Evolutionary conservation across 2,888 invertebrate genomes (phyloP).

Genomic region (Orchestes rusci): DNA sequence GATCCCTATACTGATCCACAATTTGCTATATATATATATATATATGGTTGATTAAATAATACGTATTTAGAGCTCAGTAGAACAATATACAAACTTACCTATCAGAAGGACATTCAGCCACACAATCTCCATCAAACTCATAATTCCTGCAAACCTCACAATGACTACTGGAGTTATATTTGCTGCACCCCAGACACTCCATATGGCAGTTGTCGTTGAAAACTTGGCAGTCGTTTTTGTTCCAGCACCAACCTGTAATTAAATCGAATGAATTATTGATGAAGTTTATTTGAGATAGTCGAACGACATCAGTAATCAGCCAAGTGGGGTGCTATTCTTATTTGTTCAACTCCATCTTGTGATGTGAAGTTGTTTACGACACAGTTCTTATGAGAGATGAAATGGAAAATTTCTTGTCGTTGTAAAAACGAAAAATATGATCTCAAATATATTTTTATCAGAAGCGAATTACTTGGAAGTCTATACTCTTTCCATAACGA

Average conservation of each 20-base stretch:
- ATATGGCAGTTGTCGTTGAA: constrained; percentile 54
- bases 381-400: neutral
- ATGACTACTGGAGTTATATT: constrained; percentile 41
- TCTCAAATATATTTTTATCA: too few species aligned
- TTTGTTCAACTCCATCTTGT: too few species aligned
- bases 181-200: constrained; percentile 71
- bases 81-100: constrained; percentile 49
- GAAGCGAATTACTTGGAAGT: too few species aligned
- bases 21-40: too few species aligned
- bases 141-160: constrained; percentile 65
- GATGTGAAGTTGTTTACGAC: constrained; percentile 1
- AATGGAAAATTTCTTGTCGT: neutral
- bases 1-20: too few species aligned
- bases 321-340: too few species aligned
- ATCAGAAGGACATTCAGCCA: constrained; percentile 53
- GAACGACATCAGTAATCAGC: too few species aligned
- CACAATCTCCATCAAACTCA: constrained; percentile 41
- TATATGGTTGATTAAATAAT: too few species aligned
- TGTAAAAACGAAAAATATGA: too few species aligned
- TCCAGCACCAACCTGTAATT: constrained; percentile 45
- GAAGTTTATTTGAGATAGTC: too few species aligned
- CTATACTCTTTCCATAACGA: too few species aligned
- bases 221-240: constrained; percentile 46
- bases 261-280: neutral
- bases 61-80: too few species aligned